Evolutionary conservation across 2,888 invertebrate species (phyloP), one percentile per base, ranked within the genome.

Genomic region (Ichneumoninae sp.): DNA sequence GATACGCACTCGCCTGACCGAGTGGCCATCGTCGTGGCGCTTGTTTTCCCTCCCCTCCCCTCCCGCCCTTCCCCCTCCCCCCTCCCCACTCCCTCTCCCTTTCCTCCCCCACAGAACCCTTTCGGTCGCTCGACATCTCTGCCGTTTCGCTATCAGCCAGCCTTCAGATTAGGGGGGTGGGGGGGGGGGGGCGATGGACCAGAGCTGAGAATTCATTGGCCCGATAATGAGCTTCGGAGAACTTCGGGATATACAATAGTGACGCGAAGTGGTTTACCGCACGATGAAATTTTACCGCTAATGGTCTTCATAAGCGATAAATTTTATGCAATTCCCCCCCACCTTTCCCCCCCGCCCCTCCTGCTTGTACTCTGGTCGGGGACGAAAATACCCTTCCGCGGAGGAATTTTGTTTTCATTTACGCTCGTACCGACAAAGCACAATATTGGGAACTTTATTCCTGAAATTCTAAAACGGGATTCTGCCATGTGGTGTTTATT

Each of bases 1-100:
- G 69, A 50, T 69, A 69, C 69, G 69, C 69, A 69, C 69, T 69
- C 69, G 69, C 47, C 69, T 69, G 69, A 50, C 30, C 69, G 69
- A 30, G 69, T 69, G 69, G 50, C 69, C 30, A 50, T 69, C 69
- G 50, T 50, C 26, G 69, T 50, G 44, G 69, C 69, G 69, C 69
- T 50, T 47, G 47, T 69, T 69, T 33, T 33, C 33, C 1, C 33
- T 6, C 6, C 6, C 6, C 33, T 5, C 33, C 33, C 33, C 6
- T 22, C 68, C 47, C 68, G 50, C 47, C 26, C 16, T 0, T 13
- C 7, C 13, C 44, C 22, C 40, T 0, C 13, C 4, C 16, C 26
- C 30, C 22, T n/a, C 69, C 22, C 50, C 10, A 5, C 33, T 5
- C 6, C 33, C 6, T 33, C 33, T 33, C 33, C 40, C 40, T 40